Conservation (phyloP, 2,797 vertebrate genomes). For the Sternarchorhynchus goeldii region DNA sequence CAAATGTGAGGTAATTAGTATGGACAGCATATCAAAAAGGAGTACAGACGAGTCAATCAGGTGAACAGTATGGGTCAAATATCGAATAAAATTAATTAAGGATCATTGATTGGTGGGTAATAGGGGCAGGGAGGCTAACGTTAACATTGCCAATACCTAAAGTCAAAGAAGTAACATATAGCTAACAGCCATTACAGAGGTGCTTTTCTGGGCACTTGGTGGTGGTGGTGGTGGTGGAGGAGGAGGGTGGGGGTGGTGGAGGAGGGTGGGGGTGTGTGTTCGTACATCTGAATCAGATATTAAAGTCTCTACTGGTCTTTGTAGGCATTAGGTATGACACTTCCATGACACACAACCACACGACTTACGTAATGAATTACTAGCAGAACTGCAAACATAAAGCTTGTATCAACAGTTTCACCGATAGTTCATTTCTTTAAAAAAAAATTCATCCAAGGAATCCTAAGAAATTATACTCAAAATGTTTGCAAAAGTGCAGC, state of each 20-base stretch:
- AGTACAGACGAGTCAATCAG: slow-evolving; percentile 21
- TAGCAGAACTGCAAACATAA: neutral
- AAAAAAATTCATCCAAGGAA: slow-evolving; percentile 29
- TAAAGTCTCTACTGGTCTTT: too few relatives aligned
- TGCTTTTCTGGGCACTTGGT: too few relatives aligned
- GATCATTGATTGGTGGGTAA: slow-evolving; percentile 8
- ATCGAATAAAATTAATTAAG: slow-evolving; percentile 36
- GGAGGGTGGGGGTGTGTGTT: too few relatives aligned
- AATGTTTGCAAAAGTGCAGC: slow-evolving; percentile 21
- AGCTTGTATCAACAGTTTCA: neutral
- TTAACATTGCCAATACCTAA: slow-evolving; percentile 27
- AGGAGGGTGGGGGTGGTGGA: too few relatives aligned
- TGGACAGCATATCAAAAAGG: neutral
- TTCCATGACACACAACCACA: neutral
- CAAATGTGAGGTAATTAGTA: neutral
- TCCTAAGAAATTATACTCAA: neutral
- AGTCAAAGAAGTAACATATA: slow-evolving; percentile 23
- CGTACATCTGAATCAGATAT: too few relatives aligned
- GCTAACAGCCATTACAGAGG: neutral
- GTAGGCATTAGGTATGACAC: too few relatives aligned
- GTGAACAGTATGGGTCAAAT: slow-evolving; percentile 21
- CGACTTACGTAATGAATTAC: too few relatives aligned
- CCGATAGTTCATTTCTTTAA: slow-evolving; percentile 21
- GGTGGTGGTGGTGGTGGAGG: too few relatives aligned
- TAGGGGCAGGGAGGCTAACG: neutral